These are phyloP conservation scores for Bubo blakistoni DNA, from an alignment of 2,113 vertebrate genomes.

Conservation along the genomic window DNA sequence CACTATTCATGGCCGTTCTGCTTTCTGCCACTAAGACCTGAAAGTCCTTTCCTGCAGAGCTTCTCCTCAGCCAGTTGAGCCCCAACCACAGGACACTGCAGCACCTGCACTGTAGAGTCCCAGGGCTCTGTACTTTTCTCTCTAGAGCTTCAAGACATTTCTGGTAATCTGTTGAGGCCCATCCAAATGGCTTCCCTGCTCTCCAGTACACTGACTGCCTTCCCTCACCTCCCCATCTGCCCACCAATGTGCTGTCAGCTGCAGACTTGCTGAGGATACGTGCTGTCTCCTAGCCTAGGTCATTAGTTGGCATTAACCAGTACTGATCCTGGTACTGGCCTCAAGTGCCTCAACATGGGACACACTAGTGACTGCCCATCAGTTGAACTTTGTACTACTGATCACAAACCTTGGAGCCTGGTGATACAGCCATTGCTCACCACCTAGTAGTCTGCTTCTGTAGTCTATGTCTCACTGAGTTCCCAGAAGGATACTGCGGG, in stretches of 20 bases:
- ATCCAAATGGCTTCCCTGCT: not conserved
- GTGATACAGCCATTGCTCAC: not conserved
- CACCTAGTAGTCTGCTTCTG: not conserved
- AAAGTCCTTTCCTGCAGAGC: not conserved
- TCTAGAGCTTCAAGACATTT: not conserved
- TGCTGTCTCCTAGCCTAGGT: not conserved
- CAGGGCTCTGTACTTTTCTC: not conserved
- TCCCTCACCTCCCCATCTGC: fast-evolving
- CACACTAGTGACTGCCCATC: not conserved
- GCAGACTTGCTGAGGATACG: not conserved
- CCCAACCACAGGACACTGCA: not conserved
- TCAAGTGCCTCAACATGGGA: not conserved
- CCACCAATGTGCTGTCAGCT: not conserved
- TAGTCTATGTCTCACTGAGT: not conserved
- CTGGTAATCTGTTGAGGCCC: not conserved
- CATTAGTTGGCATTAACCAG: not conserved
- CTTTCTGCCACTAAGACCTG: not conserved
- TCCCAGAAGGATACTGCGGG: not conserved
- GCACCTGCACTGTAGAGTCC: not conserved
- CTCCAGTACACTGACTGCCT: not conserved
- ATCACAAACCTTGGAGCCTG: not conserved
- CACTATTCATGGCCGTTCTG: not conserved
- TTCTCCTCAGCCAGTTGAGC: not conserved
- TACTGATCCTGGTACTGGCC: not conserved
- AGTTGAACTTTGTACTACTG: not conserved